These are phyloP conservation scores for Plestiodon gilberti DNA, from an alignment of 2,113 vertebrate genomes.

Conservation along the genomic window DNA sequence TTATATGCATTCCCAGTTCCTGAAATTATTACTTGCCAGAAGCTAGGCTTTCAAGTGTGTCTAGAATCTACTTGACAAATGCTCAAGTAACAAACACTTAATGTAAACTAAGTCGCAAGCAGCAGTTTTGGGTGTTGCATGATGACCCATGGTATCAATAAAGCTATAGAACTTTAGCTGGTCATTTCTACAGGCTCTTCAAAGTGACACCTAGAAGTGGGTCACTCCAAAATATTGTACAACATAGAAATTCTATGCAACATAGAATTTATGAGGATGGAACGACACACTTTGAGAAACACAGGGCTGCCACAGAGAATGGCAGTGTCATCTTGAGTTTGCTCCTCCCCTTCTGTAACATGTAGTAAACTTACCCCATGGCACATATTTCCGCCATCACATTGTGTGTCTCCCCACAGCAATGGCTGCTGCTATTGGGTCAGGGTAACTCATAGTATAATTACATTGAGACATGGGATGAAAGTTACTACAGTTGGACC, in stretches of 20 bases:
- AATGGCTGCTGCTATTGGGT: too few species aligned
- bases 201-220: background rate
- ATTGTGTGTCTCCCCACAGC: background rate
- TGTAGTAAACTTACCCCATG: background rate
- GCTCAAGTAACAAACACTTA: background rate
- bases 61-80: background rate
- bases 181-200: background rate
- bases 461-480: background rate
- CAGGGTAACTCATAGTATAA: background rate
- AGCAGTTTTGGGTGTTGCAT: background rate
- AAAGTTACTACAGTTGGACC: background rate
- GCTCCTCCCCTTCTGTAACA: background rate
- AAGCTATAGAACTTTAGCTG: background rate
- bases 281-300: background rate
- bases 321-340: background rate
- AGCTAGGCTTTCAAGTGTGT: background rate
- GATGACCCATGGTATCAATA: background rate
- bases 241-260: background rate
- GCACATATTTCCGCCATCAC: background rate
- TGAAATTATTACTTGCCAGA: background rate
- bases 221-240: background rate
- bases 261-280: background rate
- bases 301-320: background rate
- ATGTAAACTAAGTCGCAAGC: background rate
- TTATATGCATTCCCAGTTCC: background rate